Percentiles rank a stretch among this genome's conserved stretches.
phyloP scores from a whole-genome alignment of 2,113 vertebrate genomes.

The Setophaga petechia region DNA sequence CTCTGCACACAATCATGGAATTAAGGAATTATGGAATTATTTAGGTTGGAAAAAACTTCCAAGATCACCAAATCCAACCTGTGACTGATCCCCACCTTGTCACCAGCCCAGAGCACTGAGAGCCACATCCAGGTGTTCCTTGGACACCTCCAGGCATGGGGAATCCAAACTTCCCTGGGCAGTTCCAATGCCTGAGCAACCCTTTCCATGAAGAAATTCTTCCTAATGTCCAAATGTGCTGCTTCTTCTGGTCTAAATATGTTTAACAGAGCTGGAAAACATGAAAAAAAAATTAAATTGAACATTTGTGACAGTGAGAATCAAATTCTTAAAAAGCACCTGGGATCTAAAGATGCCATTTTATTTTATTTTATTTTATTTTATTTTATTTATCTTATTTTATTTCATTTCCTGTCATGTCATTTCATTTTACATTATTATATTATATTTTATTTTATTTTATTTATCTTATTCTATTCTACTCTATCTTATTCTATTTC shows the following conservation, averaged over 20 bases:
- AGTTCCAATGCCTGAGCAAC: neutral
- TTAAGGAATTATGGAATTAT: neutral
- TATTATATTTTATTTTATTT: neutral
- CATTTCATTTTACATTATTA: no score
- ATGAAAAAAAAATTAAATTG: neutral
- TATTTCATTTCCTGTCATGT: no score
- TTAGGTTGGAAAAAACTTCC: neutral
- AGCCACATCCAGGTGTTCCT: neutral
- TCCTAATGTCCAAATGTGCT: neutral
- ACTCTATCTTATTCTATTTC: no score
- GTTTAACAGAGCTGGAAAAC: neutral
- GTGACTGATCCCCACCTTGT: no score
- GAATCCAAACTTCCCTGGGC: neutral
- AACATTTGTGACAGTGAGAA: neutral
- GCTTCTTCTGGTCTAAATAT: neutral
- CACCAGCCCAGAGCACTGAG: neutral
- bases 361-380: neutral
- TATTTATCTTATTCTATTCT: rapidly evolving
- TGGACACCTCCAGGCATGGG: neutral
- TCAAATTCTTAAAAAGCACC: neutral
- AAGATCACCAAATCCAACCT: neutral
- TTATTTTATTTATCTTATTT: neutral
- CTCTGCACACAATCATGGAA: neutral
- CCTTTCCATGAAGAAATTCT: neutral
- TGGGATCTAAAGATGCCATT: neutral